Conservation (phyloP, 2,888 invertebrate genomes). For the Apamea crenata region DNA sequence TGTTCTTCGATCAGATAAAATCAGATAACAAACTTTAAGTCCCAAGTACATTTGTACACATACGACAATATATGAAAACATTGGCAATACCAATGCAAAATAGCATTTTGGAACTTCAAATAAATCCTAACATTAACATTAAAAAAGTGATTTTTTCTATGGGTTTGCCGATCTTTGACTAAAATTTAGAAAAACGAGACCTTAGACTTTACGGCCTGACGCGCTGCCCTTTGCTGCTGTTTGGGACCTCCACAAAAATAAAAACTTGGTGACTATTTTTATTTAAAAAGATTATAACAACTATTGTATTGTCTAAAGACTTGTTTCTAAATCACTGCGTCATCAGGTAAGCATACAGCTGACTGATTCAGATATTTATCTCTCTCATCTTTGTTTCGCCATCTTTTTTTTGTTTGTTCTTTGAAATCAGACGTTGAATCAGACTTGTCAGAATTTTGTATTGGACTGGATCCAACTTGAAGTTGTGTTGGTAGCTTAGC, state of each 20-base stretch:
- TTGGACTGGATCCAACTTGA: constrained; percentile 18
- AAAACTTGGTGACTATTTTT: not conserved
- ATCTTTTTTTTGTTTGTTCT: constrained; percentile 35
- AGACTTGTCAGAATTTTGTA: constrained; percentile 7
- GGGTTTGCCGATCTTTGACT: too few species aligned
- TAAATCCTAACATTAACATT: too few species aligned
- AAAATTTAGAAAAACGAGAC: too few species aligned
- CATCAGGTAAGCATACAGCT: constrained; percentile 25
- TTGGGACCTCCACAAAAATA: too few species aligned
- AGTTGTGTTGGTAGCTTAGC: not conserved
- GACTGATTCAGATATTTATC: constrained; percentile 33
- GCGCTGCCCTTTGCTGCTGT: not conserved
- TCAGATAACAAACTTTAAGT: too few species aligned
- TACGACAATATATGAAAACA: too few species aligned
- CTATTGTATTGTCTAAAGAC: constrained; percentile 9
- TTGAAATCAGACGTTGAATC: constrained; percentile 47
- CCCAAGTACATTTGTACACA: too few species aligned
- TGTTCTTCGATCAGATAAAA: too few species aligned
- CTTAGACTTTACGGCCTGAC: too few species aligned
- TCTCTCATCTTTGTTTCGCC: constrained; percentile 22
- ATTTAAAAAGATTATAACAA: not conserved
- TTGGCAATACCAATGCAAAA: too few species aligned
- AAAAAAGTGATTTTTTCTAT: too few species aligned
- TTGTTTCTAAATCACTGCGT: constrained; percentile 15
- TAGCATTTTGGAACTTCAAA: too few species aligned